Evolutionary conservation across 2,797 vertebrate genomes (phyloP), one percentile per base, ranked within the genome.

Genomic region (Girardinus metallicus): DNA sequence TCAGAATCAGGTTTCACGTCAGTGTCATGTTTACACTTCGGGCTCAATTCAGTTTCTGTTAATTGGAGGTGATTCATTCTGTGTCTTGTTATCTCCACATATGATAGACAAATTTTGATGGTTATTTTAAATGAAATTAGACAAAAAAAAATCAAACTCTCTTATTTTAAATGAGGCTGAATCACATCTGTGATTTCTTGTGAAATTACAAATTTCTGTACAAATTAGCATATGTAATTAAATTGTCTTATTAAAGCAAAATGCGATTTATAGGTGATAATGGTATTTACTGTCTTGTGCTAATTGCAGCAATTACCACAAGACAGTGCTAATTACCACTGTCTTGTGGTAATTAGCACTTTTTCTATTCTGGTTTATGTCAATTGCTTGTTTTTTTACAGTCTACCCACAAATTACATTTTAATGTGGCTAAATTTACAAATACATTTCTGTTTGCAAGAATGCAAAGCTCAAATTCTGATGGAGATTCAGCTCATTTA

Each of bases 181-280:
- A 64, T 34, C 31, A 34, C 60, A 9, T 36, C 15, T 6, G 16
- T 66, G 18, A 36, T 21, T 64, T 21, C 8, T 39, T n/a, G 23
- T 70, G 12, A 70, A 13, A 8, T 43, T 5, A 13, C 23, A 26
- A 5, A 23, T 13, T n/a, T 43, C 21, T 26, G 11, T 26, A 8
- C 66, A 70, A 12, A 70, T 44, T 70, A 43, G 39, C 66, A 70
- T 13, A 41, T 70, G 21, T 41, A 51, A 51, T 70, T 70, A 70
- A 26, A 70, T 43, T 1, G 26, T 70, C 36, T n/a, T 23, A 70
- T 26, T n/a, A n/a, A 23, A 70, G 36, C 21, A 15, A 43, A 41
- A 26, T 43, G 4, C 1, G 13, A 70, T 26, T 43, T 43, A n/a
- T 12, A 66, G 8, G 8, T 39, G 18, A 66, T 9, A 23, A 36